Percentiles rank a stretch among this genome's conserved stretches.
phyloP scores from a whole-genome alignment of 2,797 vertebrate species.

The Bufotes viridis region DNA sequence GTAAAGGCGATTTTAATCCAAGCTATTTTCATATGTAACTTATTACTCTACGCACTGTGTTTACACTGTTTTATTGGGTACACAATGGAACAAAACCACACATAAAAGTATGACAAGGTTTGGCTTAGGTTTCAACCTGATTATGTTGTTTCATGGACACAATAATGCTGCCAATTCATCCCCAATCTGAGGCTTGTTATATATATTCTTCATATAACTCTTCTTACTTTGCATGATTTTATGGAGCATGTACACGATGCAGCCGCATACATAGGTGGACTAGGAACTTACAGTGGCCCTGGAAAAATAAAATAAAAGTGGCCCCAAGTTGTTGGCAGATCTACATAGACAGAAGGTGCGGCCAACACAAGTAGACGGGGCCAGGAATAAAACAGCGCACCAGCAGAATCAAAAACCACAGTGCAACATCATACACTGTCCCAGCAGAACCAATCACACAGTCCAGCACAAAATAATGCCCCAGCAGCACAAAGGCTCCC shows the following conservation, averaged over 20 bases:
- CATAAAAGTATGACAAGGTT: conserved; percentile 18
- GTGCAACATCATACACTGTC: too few relatives aligned
- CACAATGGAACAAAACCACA: neutral
- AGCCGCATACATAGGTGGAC: too few relatives aligned
- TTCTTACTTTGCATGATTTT: neutral
- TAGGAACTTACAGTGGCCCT: too few relatives aligned
- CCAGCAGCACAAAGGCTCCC: too few relatives aligned
- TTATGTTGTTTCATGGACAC: neutral
- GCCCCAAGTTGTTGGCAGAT: too few relatives aligned
- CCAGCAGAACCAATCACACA: too few relatives aligned
- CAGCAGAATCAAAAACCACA: too few relatives aligned
- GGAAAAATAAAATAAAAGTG: too few relatives aligned
- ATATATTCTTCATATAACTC: neutral
- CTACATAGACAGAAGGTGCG: too few relatives aligned
- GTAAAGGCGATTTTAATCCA: neutral
- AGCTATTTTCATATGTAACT: conserved; percentile 7
- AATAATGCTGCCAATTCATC: conserved; percentile 5
- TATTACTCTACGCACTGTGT: conserved; percentile 17
- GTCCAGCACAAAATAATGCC: too few relatives aligned
- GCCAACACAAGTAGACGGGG: too few relatives aligned
- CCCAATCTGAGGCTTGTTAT: conserved; percentile 20
- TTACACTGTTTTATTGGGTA: conserved; percentile 4
- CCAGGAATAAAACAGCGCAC: too few relatives aligned
- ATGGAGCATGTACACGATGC: neutral
- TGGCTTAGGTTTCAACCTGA: neutral